Conservation (phyloP, 2,888 invertebrate species). For the Cistogaster globosa region DNA sequence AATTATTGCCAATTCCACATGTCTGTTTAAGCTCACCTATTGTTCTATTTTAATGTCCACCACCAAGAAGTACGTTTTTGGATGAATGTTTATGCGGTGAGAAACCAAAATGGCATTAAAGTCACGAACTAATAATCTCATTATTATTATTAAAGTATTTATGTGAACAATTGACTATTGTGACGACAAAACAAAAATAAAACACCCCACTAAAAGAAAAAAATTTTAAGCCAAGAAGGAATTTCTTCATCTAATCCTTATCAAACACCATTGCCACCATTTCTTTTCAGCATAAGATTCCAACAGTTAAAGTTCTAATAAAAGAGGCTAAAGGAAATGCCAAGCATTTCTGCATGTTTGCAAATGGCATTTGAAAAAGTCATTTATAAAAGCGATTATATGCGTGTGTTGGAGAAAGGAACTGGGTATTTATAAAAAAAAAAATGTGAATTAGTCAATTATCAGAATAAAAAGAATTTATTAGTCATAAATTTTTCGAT, state of each 20-base stretch:
- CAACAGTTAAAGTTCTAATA: constrained; percentile 28
- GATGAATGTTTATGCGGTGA: constrained; percentile 56
- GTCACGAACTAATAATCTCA: constrained; percentile 81
- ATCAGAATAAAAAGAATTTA: constrained; percentile 64
- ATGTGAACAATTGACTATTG: constrained; percentile 62
- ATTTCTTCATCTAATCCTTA: constrained; percentile 44
- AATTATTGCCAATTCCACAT: constrained; percentile 61
- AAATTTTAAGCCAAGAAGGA: constrained; percentile 42
- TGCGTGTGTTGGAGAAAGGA: neutral
- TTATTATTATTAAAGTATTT: constrained; percentile 80
- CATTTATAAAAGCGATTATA: neutral
- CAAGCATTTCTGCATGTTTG: constrained; percentile 64
- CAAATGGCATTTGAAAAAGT: constrained; percentile 55
- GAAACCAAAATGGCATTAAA: constrained; percentile 68
- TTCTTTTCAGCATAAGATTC: neutral
- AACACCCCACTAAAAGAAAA: constrained; percentile 3
- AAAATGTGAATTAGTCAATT: constrained; percentile 71
- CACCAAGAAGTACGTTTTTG: constrained; percentile 35
- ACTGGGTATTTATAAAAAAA: constrained; percentile 6
- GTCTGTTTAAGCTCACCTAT: constrained; percentile 47
- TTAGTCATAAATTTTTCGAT: constrained; percentile 55
- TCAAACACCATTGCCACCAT: neutral
- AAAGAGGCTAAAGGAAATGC: constrained; percentile 62
- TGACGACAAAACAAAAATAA: constrained; percentile 22
- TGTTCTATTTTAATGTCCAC: constrained; percentile 47